A percentile compares a stretch with the other conserved stretches of the same genome.
Conservation (phyloP, 2,888 invertebrate species). For the Drosophila recens region DNA sequence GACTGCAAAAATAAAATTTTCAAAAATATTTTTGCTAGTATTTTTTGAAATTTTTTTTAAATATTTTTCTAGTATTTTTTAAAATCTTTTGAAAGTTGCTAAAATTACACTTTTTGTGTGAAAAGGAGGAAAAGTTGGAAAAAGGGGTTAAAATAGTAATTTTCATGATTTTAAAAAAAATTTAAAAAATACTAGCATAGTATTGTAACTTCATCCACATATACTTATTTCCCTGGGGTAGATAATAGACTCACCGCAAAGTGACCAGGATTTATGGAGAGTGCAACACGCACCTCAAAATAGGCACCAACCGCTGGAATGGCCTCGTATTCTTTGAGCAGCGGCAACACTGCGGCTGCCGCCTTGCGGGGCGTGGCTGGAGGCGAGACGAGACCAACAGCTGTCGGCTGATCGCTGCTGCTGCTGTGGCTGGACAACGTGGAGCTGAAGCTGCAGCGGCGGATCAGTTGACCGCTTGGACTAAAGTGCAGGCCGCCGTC, state of each 20-base stretch:
- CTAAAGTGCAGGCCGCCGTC: slow-evolving; percentile 62
- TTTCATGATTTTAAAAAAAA: no score
- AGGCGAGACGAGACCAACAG: slow-evolving; percentile 45
- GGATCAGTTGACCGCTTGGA: slow-evolving; percentile 53
- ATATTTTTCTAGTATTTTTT: no score
- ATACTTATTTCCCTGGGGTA: no score
- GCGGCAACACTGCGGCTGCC: slow-evolving; percentile 11
- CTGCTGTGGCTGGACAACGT: slow-evolving; percentile 65
- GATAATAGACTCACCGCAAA: slow-evolving; percentile 76
- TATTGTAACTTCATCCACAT: no score
- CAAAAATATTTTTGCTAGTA: no score
- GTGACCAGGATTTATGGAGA: slow-evolving; percentile 90
- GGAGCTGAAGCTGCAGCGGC: slow-evolving; percentile 66
- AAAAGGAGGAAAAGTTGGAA: no score
- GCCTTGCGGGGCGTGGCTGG: slow-evolving; percentile 54
- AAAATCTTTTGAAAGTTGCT: no score
- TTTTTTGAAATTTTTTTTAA: no score
- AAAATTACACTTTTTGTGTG: no score
- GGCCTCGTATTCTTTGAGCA: slow-evolving; percentile 71
- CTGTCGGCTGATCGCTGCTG: slow-evolving; percentile 59
- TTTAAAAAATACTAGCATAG: no score
- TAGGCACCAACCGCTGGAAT: slow-evolving; percentile 86
- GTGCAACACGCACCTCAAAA: slow-evolving; percentile 90
- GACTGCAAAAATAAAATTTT: no score
- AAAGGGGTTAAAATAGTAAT: no score